Percentiles rank a stretch among this genome's conserved stretches.
phyloP scores from a whole-genome alignment of 2,113 vertebrate species.

The Oreochromis spilurus region DNA sequence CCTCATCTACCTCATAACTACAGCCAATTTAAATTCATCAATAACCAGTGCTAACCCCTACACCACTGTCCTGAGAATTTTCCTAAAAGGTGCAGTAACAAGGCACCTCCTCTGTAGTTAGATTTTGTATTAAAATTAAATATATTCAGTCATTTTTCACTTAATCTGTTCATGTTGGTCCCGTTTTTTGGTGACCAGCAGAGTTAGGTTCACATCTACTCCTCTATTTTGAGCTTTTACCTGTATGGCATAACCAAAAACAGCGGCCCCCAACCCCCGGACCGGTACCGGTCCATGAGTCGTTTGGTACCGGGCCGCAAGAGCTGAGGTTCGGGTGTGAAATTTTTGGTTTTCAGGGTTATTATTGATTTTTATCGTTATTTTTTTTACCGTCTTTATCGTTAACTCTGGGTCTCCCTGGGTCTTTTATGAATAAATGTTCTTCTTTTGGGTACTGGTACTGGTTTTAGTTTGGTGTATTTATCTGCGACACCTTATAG shows the following conservation, averaged over 20 bases:
- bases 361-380: fast-evolving
- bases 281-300: fast-evolving
- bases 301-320: neutral
- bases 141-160: neutral
- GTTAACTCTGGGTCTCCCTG: fast-evolving
- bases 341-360: fast-evolving
- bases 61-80: fast-evolving
- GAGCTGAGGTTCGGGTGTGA: neutral
- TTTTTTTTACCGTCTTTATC: neutral
- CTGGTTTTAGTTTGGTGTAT: neutral
- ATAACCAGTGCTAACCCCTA: neutral
- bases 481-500: neutral
- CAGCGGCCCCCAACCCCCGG: fast-evolving
- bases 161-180: fast-evolving
- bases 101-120: neutral
- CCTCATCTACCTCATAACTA: neutral
- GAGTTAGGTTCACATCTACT: neutral
- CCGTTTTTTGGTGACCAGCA: neutral
- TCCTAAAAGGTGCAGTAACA: neutral
- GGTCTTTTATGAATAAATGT: neutral
- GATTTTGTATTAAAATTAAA: neutral
- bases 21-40: neutral
- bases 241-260: neutral
- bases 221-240: neutral
- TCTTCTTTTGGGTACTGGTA: fast-evolving